These are phyloP conservation scores for Bhutanitis thaidina DNA, from an alignment of 2,888 invertebrate species.

Conservation along the genomic window DNA sequence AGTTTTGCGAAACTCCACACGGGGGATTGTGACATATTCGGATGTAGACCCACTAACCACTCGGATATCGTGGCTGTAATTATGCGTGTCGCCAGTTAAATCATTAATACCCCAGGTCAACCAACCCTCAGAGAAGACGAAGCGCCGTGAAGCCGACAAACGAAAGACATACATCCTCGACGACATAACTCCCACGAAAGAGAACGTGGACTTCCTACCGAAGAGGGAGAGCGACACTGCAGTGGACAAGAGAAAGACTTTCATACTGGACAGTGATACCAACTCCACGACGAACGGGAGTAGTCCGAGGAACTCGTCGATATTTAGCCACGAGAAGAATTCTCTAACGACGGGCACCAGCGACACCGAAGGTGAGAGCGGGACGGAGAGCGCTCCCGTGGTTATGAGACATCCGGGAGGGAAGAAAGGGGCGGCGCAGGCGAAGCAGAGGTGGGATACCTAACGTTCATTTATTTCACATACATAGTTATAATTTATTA, in stretches of 20 bases:
- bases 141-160: conserved; percentile 52
- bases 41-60: too few relatives aligned
- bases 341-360: conserved; percentile 58
- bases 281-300: conserved; percentile 73
- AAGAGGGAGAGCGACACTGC: conserved; percentile 39
- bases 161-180: conserved; percentile 65
- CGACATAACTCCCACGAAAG: conserved; percentile 63
- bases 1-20: too few relatives aligned
- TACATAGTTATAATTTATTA: too few relatives aligned
- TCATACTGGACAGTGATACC: conserved; percentile 70
- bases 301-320: conserved; percentile 68
- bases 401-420: conserved; percentile 49
- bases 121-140: conserved; percentile 48
- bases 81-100: too few relatives aligned
- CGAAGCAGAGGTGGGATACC: conserved; percentile 53
- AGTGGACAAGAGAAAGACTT: conserved; percentile 66
- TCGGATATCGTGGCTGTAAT: too few relatives aligned
- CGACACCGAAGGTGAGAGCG: conserved; percentile 69
- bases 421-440: conserved; percentile 40
- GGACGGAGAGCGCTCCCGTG: conserved; percentile 65
- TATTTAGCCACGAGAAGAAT: conserved; percentile 64
- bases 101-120: conserved; percentile 60
- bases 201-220: conserved; percentile 56
- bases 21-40: too few relatives aligned
- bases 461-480: neutral